phyloP scores from a whole-genome alignment of 2,797 vertebrate species.

The Artibeus jamaicensis region DNA sequence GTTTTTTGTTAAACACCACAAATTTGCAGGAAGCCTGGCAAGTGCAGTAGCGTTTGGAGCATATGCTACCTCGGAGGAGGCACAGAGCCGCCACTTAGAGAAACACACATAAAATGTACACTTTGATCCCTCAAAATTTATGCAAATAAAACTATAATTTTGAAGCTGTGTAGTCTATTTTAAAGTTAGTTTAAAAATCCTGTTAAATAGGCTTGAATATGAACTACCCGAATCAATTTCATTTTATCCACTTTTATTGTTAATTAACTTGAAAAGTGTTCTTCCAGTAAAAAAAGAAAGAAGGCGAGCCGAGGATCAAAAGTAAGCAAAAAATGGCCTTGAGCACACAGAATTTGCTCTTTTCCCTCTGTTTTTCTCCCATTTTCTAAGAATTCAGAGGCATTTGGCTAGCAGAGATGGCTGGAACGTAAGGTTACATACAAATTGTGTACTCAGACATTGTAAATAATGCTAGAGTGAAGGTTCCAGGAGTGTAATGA shows the following conservation, averaged over 20 bases:
- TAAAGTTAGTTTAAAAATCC: constrained; percentile 61
- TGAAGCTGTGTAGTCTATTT: constrained; percentile 67
- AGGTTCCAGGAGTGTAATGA: constrained; percentile 35
- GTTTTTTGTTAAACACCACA: constrained; percentile 85
- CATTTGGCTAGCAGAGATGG: not conserved
- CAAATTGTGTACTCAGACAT: not conserved
- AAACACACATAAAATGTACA: constrained; percentile 74
- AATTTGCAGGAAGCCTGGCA: constrained; percentile 81
- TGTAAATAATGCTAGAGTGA: not conserved
- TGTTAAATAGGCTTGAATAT: constrained; percentile 44
- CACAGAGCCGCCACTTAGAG: constrained; percentile 77
- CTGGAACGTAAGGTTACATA: not conserved
- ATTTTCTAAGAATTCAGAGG: constrained; percentile 44
- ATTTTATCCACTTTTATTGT: constrained; percentile 56
- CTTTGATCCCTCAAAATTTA: constrained; percentile 74
- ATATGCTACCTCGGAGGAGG: constrained; percentile 74
- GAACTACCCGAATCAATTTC: not conserved
- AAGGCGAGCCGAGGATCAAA: constrained; percentile 23
- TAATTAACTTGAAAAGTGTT: constrained; percentile 24
- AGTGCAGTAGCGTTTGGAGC: constrained; percentile 79
- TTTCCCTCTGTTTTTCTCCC: constrained; percentile 28
- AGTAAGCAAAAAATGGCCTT: constrained; percentile 11
- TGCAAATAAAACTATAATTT: constrained; percentile 73
- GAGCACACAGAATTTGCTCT: constrained; percentile 14
- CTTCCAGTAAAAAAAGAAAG: constrained; percentile 46